Base-by-base conservation (phyloP, 2,888 invertebrate genomes). In the Hydrotaea cyrtoneurina region DNA sequence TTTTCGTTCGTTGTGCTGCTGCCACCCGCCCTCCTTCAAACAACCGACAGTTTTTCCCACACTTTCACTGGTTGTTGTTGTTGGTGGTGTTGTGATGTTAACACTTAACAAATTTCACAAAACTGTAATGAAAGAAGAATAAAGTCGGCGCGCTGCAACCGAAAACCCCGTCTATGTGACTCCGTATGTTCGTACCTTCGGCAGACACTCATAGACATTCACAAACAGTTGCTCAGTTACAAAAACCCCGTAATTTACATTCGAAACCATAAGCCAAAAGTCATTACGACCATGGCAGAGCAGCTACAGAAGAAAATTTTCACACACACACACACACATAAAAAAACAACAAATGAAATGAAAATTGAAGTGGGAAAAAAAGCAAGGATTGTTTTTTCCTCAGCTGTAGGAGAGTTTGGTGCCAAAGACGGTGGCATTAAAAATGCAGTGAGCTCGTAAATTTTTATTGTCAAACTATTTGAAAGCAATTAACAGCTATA, bases 401-500 rank as follows among this genome's bases (percentile, higher is more conserved):
- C 11, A 39, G 39, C 39, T 46, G 46, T 31, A 8, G n/a, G n/a
- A 5, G 39, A 39, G 78, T 72, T 46, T 50, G 31, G 78, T 78
- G 80, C 80, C 78, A 83, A 83, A 80, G 53, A 62, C 19, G 31
- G 31, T 50, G 57, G 75, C 62, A 74, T 59, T 82, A 82, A 76
- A 62, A 79, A 64, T 82, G 82, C 80, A 71, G 80, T 80, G 79
- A 74, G 46, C 77, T 85, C 85, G 82, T 85, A 82, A 85, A 85
- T 82, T 85, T 85, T 85, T 85, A 85, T 85, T 85, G 85, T 85
- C 85, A 85, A 85, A 85, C 82, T 80, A 82, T 85, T 85, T 80
- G 69, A 82, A 85, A 79, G 85, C 82, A 82, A 85, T 85, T 85
- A 85, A 82, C 82, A 80, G 82, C 73, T 77, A 82, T 80, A 85